These are phyloP conservation scores for Sarcophaga bullata DNA, from an alignment of 1,140 invertebrate genomes.

Conservation along the genomic window DNA sequence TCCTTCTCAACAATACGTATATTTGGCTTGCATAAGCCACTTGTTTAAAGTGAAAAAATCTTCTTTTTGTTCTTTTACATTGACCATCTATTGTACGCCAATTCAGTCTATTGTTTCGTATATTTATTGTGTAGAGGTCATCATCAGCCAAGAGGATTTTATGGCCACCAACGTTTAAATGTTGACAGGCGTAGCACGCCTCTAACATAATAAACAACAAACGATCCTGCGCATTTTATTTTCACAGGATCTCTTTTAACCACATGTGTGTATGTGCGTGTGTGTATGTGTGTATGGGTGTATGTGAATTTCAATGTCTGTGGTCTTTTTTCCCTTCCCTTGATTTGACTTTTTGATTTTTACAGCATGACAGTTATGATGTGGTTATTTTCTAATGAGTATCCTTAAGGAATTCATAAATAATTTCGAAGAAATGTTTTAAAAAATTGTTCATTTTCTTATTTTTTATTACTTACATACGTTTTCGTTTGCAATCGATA, in stretches of 20 bases:
- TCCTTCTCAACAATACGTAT: too few relatives aligned
- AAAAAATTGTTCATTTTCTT: too few relatives aligned
- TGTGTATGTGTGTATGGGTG: neutral
- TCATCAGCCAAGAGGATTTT: neutral
- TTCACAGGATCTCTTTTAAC: neutral
- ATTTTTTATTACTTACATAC: neutral
- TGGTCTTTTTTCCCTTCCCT: conserved; percentile 13
- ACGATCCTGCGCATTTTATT: neutral
- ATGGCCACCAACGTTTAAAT: conserved; percentile 63
- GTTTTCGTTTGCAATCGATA: neutral
- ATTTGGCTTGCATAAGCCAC: too few relatives aligned
- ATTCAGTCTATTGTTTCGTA: neutral
- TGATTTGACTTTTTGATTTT: conserved; percentile 43
- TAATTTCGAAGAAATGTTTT: neutral
- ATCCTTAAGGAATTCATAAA: neutral
- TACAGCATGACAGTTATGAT: conserved; percentile 13
- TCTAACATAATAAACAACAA: conserved; percentile 55
- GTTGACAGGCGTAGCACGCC: conserved; percentile 64
- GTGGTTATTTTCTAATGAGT: neutral
- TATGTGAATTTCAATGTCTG: neutral
- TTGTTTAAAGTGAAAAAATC: too few relatives aligned
- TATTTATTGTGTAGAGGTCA: neutral
- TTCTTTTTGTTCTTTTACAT: neutral
- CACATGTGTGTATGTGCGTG: neutral
- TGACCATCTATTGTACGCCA: neutral